Evolutionary conservation across 2,888 invertebrate species (phyloP), one percentile per base, ranked within the genome.

Genomic region (Stenoptilia bipunctidactyla): DNA sequence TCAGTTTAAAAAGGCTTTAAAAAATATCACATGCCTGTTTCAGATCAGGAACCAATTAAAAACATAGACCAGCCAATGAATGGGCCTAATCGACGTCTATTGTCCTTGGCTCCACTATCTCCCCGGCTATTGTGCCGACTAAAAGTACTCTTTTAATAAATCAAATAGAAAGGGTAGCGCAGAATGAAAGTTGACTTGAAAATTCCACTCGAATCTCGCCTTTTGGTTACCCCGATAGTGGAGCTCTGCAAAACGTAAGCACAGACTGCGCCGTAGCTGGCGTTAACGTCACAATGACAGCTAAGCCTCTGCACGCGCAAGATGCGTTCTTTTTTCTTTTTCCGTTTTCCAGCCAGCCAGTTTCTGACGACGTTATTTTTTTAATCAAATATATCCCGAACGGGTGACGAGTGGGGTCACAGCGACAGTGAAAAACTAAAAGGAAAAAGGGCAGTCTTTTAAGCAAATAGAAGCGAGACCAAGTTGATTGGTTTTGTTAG

Each of bases 401-500:
- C 79, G 77, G 73, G 74, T 79, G 82, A 83, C 77, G 77, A 67
- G 66, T 75, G 77, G 82, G 83, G 82, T 77, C 72, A 75, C 64
- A 70, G 62, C 63, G 74, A 65, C 72, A 75, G 66, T 72, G 71
- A 66, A 71, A 76, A 80, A 73, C 71, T 69, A 82, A 82, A 82
- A 80, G 67, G 70, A 76, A 79, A 77, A 79, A 80, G 68, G 61
- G 53, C 55, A 58, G 70, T 73, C 76, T 76, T 82, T 82, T 82
- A 79, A 82, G 80, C 84, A 85, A 85, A 85, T 79, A 85, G 58
- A 70, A 75, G 72, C 82, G 83, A 84, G 84, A 84, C 80, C 76
- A 77, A 83, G 80, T 80, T 84, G 84, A 85, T 85, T 85, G 83
- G 83, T 85, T 84, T 82, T 80, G 82, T 82, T 82, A 76, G 79